Percentiles rank a stretch among this genome's conserved stretches.
These are phyloP conservation scores for Coenobita brevimanus DNA, from an alignment of 1,140 invertebrate genomes.

Conservation along the genomic window DNA sequence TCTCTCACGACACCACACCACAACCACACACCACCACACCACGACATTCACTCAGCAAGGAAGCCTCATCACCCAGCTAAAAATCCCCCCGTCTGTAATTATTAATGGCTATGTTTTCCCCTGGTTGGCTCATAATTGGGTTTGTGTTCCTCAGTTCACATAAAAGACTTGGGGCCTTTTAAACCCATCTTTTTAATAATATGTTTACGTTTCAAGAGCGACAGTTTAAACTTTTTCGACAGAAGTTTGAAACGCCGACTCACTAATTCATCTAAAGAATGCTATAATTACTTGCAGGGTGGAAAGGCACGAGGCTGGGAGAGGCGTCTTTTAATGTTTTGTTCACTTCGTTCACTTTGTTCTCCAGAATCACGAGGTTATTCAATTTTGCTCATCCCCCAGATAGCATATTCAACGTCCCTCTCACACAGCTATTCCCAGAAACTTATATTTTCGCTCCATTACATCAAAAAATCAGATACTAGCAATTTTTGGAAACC, in stretches of 20 bases:
- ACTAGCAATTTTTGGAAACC: conserved; percentile 31
- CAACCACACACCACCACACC: too few species aligned
- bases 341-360: too few species aligned
- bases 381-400: too few species aligned
- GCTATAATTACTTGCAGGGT: conserved; percentile 57
- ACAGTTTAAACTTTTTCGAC: conserved; percentile 64
- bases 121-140: conserved; percentile 28
- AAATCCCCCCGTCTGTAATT: conserved; percentile 33
- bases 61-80: not conserved
- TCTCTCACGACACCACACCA: too few species aligned
- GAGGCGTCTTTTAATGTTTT: not conserved
- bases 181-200: conserved; percentile 62
- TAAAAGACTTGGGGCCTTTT: conserved; percentile 48
- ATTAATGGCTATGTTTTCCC: conserved; percentile 44
- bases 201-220: conserved; percentile 66
- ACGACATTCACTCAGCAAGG: too few species aligned
- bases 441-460: too few species aligned
- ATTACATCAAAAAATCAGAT: too few species aligned
- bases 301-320: conserved; percentile 11
- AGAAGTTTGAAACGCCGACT: conserved; percentile 59
- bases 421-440: too few species aligned
- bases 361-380: too few species aligned
- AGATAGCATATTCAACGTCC: too few species aligned
- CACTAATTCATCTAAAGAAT: conserved; percentile 63
- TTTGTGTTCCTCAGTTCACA: conserved; percentile 43